Percentiles rank a stretch among this genome's conserved stretches.
Evolutionary conservation across 1,140 invertebrate genomes (phyloP).

Genomic region (Apis dorsata): DNA sequence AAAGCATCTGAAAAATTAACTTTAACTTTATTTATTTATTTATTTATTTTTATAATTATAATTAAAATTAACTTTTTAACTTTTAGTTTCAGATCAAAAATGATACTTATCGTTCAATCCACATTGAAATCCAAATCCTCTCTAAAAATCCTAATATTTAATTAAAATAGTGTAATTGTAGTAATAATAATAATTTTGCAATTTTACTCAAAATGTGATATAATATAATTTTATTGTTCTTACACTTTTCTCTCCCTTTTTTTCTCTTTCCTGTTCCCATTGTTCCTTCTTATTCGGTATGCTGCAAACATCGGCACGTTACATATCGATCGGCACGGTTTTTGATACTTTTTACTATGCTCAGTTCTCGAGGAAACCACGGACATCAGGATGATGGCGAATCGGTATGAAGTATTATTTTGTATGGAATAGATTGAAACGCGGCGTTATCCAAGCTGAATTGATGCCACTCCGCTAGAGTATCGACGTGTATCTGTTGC

Average conservation of each 20-base stretch:
- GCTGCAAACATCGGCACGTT: background rate
- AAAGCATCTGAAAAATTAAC: too few relatives aligned
- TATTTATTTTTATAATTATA: too few relatives aligned
- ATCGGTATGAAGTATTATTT: constrained; percentile 30
- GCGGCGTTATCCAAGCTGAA: background rate
- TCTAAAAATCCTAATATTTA: background rate
- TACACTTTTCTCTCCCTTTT: background rate
- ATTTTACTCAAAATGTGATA: too few relatives aligned
- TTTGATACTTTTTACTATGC: constrained; percentile 24
- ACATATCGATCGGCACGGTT: background rate
- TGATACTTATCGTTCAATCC: too few relatives aligned
- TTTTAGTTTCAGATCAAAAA: too few relatives aligned
- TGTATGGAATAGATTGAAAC: background rate
- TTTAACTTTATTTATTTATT: too few relatives aligned
- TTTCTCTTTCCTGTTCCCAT: background rate
- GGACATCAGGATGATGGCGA: background rate
- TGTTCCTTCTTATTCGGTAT: background rate
- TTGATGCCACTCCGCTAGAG: background rate
- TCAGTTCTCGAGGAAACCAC: background rate
- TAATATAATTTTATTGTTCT: background rate
- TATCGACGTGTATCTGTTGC: constrained; percentile 14
- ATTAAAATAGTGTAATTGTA: too few relatives aligned
- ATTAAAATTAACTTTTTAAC: too few relatives aligned
- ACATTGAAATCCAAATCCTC: too few relatives aligned
- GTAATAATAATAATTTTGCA: too few relatives aligned